Percentiles rank a stretch among this genome's conserved stretches.
Evolutionary conservation across 2,888 invertebrate genomes (phyloP).

Genomic region (Chrysodeixis includens): DNA sequence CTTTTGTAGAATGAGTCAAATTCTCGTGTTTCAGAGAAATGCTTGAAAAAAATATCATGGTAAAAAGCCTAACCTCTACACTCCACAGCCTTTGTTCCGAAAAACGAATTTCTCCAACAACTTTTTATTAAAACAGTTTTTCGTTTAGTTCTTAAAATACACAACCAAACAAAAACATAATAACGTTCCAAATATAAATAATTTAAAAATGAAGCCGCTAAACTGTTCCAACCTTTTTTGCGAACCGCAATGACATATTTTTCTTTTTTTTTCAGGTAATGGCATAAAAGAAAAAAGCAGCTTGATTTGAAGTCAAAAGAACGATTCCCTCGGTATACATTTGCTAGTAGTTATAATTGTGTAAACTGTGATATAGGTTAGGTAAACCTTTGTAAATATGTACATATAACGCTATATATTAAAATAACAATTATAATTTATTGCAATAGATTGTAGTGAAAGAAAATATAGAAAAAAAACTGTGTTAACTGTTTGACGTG

Average conservation of each 20-base stretch:
- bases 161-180: neutral
- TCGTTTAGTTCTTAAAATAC: too few relatives aligned
- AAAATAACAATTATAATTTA: constrained; percentile 73
- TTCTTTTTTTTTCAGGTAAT: constrained; percentile 56
- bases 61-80: too few relatives aligned
- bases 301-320: constrained; percentile 37
- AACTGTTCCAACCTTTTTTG: neutral
- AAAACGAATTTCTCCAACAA: too few relatives aligned
- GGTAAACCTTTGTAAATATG: constrained; percentile 70
- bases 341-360: constrained; percentile 56
- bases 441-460: constrained; percentile 72
- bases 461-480: constrained; percentile 74
- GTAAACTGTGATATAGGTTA: constrained; percentile 65
- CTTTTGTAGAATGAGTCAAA: too few relatives aligned
- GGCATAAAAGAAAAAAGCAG: constrained; percentile 33
- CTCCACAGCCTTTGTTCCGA: too few relatives aligned
- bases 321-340: constrained; percentile 44
- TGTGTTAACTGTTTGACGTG: constrained; percentile 71
- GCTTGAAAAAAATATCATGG: too few relatives aligned
- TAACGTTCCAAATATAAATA: neutral
- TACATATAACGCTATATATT: constrained; percentile 65
- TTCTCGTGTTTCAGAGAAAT: too few relatives aligned
- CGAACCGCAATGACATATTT: constrained; percentile 6
- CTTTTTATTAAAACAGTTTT: too few relatives aligned
- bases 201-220: neutral